Conservation (phyloP, 2,113 vertebrate genomes). For the Fulica atra region DNA sequence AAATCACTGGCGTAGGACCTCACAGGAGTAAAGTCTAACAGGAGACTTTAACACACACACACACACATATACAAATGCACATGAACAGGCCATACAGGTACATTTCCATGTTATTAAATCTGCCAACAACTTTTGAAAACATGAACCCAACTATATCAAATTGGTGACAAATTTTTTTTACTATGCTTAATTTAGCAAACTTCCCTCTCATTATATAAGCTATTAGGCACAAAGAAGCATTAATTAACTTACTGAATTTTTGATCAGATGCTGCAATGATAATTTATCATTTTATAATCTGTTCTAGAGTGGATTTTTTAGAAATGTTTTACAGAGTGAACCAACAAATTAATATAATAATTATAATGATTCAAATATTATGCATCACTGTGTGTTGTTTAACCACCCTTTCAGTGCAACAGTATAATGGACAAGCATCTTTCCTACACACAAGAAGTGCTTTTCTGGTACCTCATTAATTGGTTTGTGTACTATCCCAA, state of each 20-base stretch:
- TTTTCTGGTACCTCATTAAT: not conserved
- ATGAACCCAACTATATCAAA: constrained; percentile 10
- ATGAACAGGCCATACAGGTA: not conserved
- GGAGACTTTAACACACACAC: constrained; percentile 5
- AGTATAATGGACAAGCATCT: not conserved
- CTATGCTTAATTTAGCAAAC: constrained; percentile 58
- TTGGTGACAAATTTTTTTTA: constrained; percentile 38
- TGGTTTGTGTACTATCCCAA: fast-evolving
- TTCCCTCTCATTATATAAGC: constrained; percentile 56
- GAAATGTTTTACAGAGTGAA: constrained; percentile 57
- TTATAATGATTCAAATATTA: constrained; percentile 36
- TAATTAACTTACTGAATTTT: constrained; percentile 71
- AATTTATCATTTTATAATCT: constrained; percentile 70
- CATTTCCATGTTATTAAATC: constrained; percentile 29
- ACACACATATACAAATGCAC: not conserved
- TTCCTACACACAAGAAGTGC: not conserved
- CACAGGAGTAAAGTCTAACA: constrained; percentile 7
- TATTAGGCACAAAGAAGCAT: constrained; percentile 67
- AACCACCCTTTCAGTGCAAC: constrained; percentile 41
- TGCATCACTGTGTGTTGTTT: constrained; percentile 12
- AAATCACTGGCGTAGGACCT: constrained; percentile 37
- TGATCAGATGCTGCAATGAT: constrained; percentile 65
- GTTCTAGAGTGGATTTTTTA: constrained; percentile 33
- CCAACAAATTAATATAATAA: constrained; percentile 61
- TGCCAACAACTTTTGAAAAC: constrained; percentile 6